Conservation (phyloP, 2,888 invertebrate species). For the Herminia tarsipennalis region DNA sequence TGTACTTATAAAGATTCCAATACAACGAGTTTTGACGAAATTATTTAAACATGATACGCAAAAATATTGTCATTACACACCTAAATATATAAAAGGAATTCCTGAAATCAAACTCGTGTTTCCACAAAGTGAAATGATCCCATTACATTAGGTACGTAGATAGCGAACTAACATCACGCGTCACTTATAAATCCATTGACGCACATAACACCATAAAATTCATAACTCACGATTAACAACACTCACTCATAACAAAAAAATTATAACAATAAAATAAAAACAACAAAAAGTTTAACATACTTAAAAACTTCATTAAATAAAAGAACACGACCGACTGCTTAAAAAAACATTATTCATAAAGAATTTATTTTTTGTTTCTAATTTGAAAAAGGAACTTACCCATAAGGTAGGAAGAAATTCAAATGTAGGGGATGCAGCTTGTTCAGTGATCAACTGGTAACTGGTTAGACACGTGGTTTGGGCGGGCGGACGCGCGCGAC, state of each 20-base stretch:
- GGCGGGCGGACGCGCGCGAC: conserved; percentile 79
- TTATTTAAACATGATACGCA: too few species aligned
- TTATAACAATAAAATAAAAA: background rate
- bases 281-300: background rate
- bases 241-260: background rate
- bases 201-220: conserved; percentile 34
- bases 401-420: conserved; percentile 43
- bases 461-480: conserved; percentile 60
- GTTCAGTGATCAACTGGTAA: conserved; percentile 34
- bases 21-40: too few species aligned
- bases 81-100: conserved; percentile 3
- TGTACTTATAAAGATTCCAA: conserved; percentile 30
- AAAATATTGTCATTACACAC: background rate
- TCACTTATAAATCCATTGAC: conserved; percentile 42
- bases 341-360: background rate
- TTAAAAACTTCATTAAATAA: conserved; percentile 2
- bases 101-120: conserved; percentile 11
- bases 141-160: conserved; percentile 69
- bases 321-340: background rate
- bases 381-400: conserved; percentile 28
- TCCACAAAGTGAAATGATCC: conserved; percentile 34
- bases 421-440: conserved; percentile 27
- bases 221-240: background rate
- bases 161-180: conserved; percentile 46
- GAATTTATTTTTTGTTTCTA: background rate